Base-by-base conservation (phyloP, 2,888 invertebrate species). In the Minunthozetes semirufus region DNA sequence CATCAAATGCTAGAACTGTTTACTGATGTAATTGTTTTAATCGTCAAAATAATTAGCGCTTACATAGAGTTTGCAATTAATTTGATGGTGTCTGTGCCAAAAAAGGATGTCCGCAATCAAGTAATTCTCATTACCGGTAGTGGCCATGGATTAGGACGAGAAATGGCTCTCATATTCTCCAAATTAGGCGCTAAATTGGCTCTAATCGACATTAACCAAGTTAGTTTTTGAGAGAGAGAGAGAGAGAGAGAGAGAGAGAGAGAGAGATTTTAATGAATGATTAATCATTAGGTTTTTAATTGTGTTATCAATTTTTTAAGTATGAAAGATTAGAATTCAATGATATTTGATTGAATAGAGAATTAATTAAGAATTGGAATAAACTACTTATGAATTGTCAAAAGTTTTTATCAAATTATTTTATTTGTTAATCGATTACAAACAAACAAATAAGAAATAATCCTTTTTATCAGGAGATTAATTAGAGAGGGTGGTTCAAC, bases 111-210 rank as follows among this genome's bases (percentile, higher is more conserved):
- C 25, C 25, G 61, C 48, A 73, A 73, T 66, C 66, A 73, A 56
- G 72, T 73, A 0, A 46, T 61, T 4, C 48, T 75, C 5, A 71
- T 75, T 5, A 75, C 75, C 19, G 75, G 75, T 17, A 50, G 50
- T 38, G 75, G 75, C 17, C 72, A 73, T 68, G 75, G 75, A 63
- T 66, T 75, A 22, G 75, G 75, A 8, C 46, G 68, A 25, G 73
- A 75, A 27, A 25, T 75, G 33, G 63, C 75, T 9, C 4, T 75
- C 6, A 25, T 72, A 8, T 73, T 72, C 22, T 46, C 73, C 15
- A 50, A 29, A 59, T n/a, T 73, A 17, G 75, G 73, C 4, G 50
- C 50, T 19, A 73, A 73, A 27, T 42, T 75, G n/a, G 73, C 73
- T 15, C 33, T 75, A 22, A 17, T 75, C 46, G 75, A 75, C 50